Evolutionary conservation across 30 jellyfish, hydroid and myxozoan genomes (phyloP).

Genomic region (Mastigias papua): DNA sequence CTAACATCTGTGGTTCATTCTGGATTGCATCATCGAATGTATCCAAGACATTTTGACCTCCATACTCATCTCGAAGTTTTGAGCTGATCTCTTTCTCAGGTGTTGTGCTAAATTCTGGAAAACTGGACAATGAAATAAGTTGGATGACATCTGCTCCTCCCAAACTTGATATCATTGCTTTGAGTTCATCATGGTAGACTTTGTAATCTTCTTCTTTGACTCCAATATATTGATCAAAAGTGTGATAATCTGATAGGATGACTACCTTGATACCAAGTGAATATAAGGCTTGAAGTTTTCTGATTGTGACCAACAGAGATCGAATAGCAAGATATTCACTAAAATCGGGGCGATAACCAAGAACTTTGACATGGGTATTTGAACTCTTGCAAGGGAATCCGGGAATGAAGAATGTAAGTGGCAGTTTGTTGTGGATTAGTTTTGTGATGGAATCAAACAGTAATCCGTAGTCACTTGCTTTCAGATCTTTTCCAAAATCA

Average conservation of each 20-base stretch:
- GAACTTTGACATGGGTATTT: conserved; percentile 40
- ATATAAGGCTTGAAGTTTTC: conserved; percentile 57
- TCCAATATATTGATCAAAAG: conserved; percentile 63
- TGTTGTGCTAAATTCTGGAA: conserved; percentile 37
- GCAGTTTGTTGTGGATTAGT: not conserved
- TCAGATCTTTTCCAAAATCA: not conserved
- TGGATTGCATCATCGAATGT: conserved; percentile 17
- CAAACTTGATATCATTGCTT: conserved; percentile 15
- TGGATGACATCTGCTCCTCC: conserved; percentile 67
- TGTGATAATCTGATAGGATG: conserved; percentile 67
- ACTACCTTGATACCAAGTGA: conserved; percentile 26
- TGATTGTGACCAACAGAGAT: conserved; percentile 19
- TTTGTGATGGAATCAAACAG: conserved; percentile 18
- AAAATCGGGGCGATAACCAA: conserved; percentile 47
- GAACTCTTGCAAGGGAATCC: conserved; percentile 72
- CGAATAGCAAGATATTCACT: conserved; percentile 58
- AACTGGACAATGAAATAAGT: conserved; percentile 35
- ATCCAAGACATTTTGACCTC: conserved; percentile 5
- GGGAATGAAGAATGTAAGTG: conserved; percentile 56
- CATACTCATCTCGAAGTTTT: conserved; percentile 18
- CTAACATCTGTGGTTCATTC: conserved; percentile 17
- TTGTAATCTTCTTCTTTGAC: conserved; percentile 57
- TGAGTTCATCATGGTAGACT: conserved; percentile 31
- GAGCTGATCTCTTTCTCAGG: conserved; percentile 14
- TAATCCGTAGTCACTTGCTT: not conserved